Evolutionary conservation across 1,140 invertebrate genomes (phyloP).

Genomic region (Chironomus striatipennis): DNA sequence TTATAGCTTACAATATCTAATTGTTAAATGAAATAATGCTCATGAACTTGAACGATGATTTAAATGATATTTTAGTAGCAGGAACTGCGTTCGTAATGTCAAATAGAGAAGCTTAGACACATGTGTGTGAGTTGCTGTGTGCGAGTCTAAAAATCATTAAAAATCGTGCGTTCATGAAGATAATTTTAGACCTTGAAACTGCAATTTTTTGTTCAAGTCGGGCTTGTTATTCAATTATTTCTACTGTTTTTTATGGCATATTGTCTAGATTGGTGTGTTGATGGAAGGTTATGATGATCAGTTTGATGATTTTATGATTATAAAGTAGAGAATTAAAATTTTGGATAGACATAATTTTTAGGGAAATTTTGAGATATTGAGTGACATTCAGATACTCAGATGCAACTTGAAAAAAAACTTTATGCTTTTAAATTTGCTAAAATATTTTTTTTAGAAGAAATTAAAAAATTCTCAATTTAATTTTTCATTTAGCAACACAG

Average conservation of each 20-base stretch:
- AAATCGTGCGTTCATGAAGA: constrained; percentile 6
- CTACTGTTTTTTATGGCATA: neutral
- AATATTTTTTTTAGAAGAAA: no score
- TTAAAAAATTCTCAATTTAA: no score
- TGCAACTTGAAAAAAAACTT: no score
- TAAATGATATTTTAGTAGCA: neutral
- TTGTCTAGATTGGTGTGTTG: neutral
- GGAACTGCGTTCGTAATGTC: neutral
- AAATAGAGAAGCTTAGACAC: neutral
- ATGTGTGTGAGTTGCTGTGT: neutral
- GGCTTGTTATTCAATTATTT: neutral
- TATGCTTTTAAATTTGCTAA: no score
- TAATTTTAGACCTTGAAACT: constrained; percentile 21
- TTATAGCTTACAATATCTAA: neutral
- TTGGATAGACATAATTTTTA: no score
- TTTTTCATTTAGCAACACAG: no score
- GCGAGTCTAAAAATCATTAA: neutral
- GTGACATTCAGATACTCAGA: no score
- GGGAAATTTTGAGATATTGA: no score
- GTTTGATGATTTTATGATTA: no score
- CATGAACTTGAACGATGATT: constrained; percentile 8
- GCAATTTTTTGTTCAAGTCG: neutral
- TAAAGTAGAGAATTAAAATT: no score
- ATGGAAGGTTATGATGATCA: no score
- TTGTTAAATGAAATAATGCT: constrained; percentile 16